A percentile compares a stretch with the other conserved stretches of the same genome.
These are phyloP conservation scores for Mellilla xanthometata DNA, from an alignment of 2,888 invertebrate species.

Conservation along the genomic window DNA sequence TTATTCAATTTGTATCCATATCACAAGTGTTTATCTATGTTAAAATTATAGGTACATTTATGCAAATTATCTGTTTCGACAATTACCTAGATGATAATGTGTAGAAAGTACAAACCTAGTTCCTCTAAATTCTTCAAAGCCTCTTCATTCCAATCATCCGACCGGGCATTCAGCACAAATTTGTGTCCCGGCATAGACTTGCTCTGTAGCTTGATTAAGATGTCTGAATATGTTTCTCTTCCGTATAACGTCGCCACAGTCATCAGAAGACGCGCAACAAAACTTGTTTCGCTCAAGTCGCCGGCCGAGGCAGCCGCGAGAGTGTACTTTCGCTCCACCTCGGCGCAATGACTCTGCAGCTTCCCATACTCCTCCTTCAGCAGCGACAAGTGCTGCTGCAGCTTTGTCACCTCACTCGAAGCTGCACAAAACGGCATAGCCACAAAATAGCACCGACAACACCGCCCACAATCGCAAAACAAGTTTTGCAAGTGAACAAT, in stretches of 20 bases:
- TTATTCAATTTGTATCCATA: too few relatives aligned
- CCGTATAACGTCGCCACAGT: slow-evolving; percentile 92
- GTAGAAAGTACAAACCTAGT: slow-evolving; percentile 77
- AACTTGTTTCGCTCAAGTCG: slow-evolving; percentile 87
- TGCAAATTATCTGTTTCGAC: too few relatives aligned
- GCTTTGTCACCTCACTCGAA: slow-evolving; percentile 84
- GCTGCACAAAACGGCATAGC: slow-evolving; percentile 68
- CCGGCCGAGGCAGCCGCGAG: slow-evolving; percentile 87
- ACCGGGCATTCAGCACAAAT: slow-evolving; percentile 93
- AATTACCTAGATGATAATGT: too few relatives aligned
- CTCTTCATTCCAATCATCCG: slow-evolving; percentile 92
- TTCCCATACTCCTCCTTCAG: slow-evolving; percentile 96
- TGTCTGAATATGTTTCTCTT: slow-evolving; percentile 91
- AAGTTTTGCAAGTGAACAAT: slow-evolving; percentile 35
- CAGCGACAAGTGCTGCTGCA: slow-evolving; percentile 92
- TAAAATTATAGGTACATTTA: too few relatives aligned
- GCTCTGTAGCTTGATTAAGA: slow-evolving; percentile 88
- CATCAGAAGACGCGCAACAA: slow-evolving; percentile 91
- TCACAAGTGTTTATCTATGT: too few relatives aligned
- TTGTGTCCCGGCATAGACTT: slow-evolving; percentile 92
- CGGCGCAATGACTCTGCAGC: slow-evolving; percentile 90
- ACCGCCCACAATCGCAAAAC: slow-evolving; percentile 67
- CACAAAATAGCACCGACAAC: slow-evolving; percentile 43
- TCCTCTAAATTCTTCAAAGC: slow-evolving; percentile 85
- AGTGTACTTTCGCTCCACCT: slow-evolving; percentile 92